Conservation (phyloP, 2,888 invertebrate genomes). For the Automeris io region DNA sequence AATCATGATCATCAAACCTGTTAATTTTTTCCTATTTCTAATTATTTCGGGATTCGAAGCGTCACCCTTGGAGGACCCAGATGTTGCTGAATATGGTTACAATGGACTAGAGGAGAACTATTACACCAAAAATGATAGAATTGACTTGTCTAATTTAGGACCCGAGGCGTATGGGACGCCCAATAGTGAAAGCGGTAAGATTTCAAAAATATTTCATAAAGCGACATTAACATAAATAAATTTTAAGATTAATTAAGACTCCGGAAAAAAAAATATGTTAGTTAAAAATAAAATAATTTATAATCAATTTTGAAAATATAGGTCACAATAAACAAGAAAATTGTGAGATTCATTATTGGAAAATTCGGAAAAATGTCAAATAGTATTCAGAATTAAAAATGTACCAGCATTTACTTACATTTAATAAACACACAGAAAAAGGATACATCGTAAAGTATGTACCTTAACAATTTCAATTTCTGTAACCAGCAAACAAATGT, state of each 20-base stretch:
- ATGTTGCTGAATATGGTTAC: conserved; percentile 25
- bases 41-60: conserved; percentile 21
- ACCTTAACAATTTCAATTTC: too few relatives aligned
- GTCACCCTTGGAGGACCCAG: conserved; percentile 40
- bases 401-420: too few relatives aligned
- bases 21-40: conserved; percentile 18
- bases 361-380: too few relatives aligned
- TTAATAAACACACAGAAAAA: too few relatives aligned
- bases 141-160: conserved; percentile 76
- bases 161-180: conserved; percentile 76
- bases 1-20: conserved; percentile 7
- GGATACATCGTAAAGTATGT: too few relatives aligned
- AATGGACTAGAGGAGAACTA: conserved; percentile 35
- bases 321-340: too few relatives aligned
- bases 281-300: too few relatives aligned
- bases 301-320: too few relatives aligned
- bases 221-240: background rate
- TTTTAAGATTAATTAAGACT: background rate
- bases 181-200: conserved; percentile 63
- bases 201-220: background rate
- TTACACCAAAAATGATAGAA: conserved; percentile 44
- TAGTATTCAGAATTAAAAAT: background rate
- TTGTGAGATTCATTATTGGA: too few relatives aligned
- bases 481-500: too few relatives aligned
- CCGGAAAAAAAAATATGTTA: too few relatives aligned